Conservation (phyloP, 2,113 vertebrate genomes). For the Rhagologus leucostigma region DNA sequence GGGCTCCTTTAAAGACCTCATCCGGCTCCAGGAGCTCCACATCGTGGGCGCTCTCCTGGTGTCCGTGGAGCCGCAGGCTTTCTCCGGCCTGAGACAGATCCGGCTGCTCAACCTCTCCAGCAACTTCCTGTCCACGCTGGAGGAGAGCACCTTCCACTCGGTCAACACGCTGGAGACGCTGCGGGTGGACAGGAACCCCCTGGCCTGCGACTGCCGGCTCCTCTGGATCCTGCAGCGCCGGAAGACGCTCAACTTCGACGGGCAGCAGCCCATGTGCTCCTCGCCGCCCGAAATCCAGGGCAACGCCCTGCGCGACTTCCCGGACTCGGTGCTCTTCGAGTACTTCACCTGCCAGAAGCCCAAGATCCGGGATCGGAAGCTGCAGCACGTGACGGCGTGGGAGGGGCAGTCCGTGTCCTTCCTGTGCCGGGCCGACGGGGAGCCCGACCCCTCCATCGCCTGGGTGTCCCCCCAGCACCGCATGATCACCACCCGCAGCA, state of each 20-base stretch:
- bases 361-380: conserved; percentile 89
- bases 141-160: conserved; percentile 91
- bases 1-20: conserved; percentile 87
- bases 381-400: conserved; percentile 83
- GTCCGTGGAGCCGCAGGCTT: conserved; percentile 85
- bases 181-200: conserved; percentile 89
- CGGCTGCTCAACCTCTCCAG: conserved; percentile 90
- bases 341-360: conserved; percentile 95
- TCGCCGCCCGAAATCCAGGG: conserved; percentile 85
- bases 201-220: conserved; percentile 94
- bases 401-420: conserved; percentile 90
- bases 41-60: conserved; percentile 85
- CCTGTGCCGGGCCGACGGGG: conserved; percentile 88
- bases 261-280: conserved; percentile 84
- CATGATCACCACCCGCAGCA: conserved; percentile 83
- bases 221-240: conserved; percentile 95
- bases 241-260: conserved; percentile 92
- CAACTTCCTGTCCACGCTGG: conserved; percentile 88
- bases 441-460: conserved; percentile 84
- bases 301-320: conserved; percentile 83
- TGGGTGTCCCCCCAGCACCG: conserved; percentile 95
- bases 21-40: conserved; percentile 93
- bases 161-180: conserved; percentile 91
- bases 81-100: conserved; percentile 89
- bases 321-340: conserved; percentile 90